Base-by-base conservation (phyloP, 2,797 vertebrate species). In the Buphagus erythrorhynchus region DNA sequence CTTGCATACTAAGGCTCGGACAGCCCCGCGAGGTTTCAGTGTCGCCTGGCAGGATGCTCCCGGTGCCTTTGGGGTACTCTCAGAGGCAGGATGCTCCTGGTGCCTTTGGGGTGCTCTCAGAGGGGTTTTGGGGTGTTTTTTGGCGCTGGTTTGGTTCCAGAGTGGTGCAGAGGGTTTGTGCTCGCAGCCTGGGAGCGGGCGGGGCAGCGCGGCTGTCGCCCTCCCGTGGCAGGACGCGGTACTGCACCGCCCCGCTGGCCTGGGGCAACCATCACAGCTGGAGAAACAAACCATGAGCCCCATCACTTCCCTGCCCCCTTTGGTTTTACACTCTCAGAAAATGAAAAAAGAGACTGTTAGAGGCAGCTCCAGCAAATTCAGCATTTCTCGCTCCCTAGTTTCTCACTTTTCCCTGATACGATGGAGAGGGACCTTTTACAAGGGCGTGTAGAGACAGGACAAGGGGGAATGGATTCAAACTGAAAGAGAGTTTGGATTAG, bases 261-360 rank as follows among this genome's bases (percentile, higher is more conserved):
- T 0, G 16, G 14, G 26, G 42, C 5, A 11, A 10, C 24, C 29
- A 0, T 19, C 45, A 0, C 46, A 3, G 2, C 46, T 4, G 61
- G 13, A 16, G 21, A 26, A 13, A 1, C 9, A 0, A 5, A 13
- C 3, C 25, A 5, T 48, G 31, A 28, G 2, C 42, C 36, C 48
- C n/a, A 1, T 3, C 61, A 1, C 45, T 36, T 17, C 62, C 3
- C 46, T 8, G 24, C 25, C 4, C 25, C 24, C 17, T 18, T 22
- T 8, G 5, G 6, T 5, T 9, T 6, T 6, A 2, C 4, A 3
- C 9, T 25, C 11, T 14, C 49, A 0, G 9, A 33, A 88, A 57
- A 25, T 9, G 3, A 11, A 31, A 65, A 31, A 36, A 10, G 4
- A 25, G 22, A 16, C 38, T 48, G 22, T 20, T 26, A 3, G 52